Base-by-base conservation (phyloP, 2,113 vertebrate species). In the Talpa occidentalis region DNA sequence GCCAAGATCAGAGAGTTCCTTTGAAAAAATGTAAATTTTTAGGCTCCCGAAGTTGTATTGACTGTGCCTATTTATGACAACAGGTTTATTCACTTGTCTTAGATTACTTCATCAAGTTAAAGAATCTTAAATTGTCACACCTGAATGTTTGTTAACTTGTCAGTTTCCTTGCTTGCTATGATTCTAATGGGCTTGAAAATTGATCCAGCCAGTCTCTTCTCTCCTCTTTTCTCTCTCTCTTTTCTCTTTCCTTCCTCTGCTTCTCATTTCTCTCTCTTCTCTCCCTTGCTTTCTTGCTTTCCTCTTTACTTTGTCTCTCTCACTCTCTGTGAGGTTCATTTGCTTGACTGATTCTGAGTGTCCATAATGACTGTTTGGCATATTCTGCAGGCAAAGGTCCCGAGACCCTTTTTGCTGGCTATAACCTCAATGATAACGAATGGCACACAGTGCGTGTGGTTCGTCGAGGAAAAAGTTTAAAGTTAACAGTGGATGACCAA, bases 341-440 rank as follows among this genome's bases (percentile, higher is more conserved):
- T 98, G 67, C 97, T 93, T 98, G 96, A 96, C 94, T 96, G 97
- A 96, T 97, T 96, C 97, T 97, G 96, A 98, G 97, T 96, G 97
- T 98, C 97, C 98, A 99, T 99, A 99, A 99, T 99, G 98, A 96
- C 91, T 99, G 97, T 99, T 99, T 99, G 99, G 99, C 99, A 99
- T 99, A 98, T 99, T 97, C 99, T 99, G 98, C 99, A 99, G 99
- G 99, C 98, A 99, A 99, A 98, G 99, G 99, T 98, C 99, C 99
- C 97, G 99, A 99, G 98, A 99, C 99, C 92, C 99, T 99, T 98
- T 99, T 99, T 99, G 99, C 99, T 76, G 99, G 99, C 98, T 99
- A 99, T 99, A 99, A 99, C 99, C 99, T 99, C 98, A 99, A 99
- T 98, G 99, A 99, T 99, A 99, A 99, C 95, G 99, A 99, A 96